Conservation (phyloP, 2,888 invertebrate species). For the Oasisia sp. region DNA sequence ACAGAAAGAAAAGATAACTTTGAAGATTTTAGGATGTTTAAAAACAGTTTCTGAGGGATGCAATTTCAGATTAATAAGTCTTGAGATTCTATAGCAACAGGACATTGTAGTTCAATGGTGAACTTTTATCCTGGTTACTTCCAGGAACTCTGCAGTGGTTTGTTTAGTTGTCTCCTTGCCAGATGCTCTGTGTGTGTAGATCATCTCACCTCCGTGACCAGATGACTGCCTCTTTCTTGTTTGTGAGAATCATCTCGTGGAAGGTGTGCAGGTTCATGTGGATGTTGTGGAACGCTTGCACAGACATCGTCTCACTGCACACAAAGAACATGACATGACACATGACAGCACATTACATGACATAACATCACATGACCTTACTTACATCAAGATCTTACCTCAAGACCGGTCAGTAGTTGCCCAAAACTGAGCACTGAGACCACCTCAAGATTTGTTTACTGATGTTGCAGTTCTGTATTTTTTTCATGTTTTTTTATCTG, state of each 20-base stretch:
- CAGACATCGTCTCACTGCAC: slow-evolving; percentile 89
- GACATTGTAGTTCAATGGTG: background rate
- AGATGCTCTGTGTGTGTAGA: background rate
- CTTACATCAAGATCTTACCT: background rate
- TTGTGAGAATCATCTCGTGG: slow-evolving; percentile 81
- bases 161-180: background rate
- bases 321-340: slow-evolving; percentile 48
- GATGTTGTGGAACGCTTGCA: slow-evolving; percentile 91
- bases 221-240: slow-evolving; percentile 83
- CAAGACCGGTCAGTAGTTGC: too few species aligned
- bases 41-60: too few species aligned
- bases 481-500: too few species aligned
- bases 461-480: too few species aligned
- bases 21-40: too few species aligned
- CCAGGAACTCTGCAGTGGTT: background rate
- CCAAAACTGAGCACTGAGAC: too few species aligned
- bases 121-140: background rate
- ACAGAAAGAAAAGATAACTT: background rate
- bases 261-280: slow-evolving; percentile 90
- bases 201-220: slow-evolving; percentile 79
- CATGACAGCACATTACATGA: background rate
- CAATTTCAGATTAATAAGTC: too few species aligned
- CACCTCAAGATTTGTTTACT: too few species aligned
- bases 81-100: too few species aligned
- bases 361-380: background rate